These are phyloP conservation scores for Xenopus petersii DNA, from an alignment of 2,797 vertebrate species.

Conservation along the genomic window DNA sequence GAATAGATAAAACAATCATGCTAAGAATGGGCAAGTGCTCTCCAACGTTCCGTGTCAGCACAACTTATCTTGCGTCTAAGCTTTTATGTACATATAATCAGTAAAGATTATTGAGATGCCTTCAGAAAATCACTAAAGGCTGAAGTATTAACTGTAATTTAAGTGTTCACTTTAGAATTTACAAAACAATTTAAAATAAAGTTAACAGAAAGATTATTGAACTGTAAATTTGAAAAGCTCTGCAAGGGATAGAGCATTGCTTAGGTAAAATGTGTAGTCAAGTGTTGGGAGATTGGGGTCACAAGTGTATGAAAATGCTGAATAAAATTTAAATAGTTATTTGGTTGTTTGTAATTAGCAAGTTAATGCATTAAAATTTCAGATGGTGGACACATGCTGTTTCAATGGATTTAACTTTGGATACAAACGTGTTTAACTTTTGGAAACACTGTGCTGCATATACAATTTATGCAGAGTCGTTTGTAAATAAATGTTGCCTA, in stretches of 20 bases:
- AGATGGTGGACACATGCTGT: neutral
- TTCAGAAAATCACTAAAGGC: constrained; percentile 61
- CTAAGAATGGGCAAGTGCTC: constrained; percentile 58
- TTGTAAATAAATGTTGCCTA: constrained; percentile 13
- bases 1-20: constrained; percentile 57
- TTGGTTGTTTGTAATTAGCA: neutral
- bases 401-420: neutral
- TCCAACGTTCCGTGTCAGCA: constrained; percentile 60
- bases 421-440: no score
- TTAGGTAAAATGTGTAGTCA: constrained; percentile 53
- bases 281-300: neutral
- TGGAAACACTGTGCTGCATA: neutral
- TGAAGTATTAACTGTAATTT: constrained; percentile 66
- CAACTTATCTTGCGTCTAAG: constrained; percentile 58
- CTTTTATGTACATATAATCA: constrained; percentile 70
- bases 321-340: constrained; percentile 7
- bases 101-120: constrained; percentile 69
- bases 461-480: constrained; percentile 5
- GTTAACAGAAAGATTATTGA: constrained; percentile 66
- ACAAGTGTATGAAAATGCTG: neutral
- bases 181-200: constrained; percentile 73
- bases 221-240: constrained; percentile 68
- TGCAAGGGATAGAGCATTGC: constrained; percentile 30
- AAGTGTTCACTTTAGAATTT: constrained; percentile 64
- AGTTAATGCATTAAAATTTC: neutral